These are phyloP conservation scores for Torymus aiolomorphi DNA, from an alignment of 2,888 invertebrate species.

Conservation along the genomic window DNA sequence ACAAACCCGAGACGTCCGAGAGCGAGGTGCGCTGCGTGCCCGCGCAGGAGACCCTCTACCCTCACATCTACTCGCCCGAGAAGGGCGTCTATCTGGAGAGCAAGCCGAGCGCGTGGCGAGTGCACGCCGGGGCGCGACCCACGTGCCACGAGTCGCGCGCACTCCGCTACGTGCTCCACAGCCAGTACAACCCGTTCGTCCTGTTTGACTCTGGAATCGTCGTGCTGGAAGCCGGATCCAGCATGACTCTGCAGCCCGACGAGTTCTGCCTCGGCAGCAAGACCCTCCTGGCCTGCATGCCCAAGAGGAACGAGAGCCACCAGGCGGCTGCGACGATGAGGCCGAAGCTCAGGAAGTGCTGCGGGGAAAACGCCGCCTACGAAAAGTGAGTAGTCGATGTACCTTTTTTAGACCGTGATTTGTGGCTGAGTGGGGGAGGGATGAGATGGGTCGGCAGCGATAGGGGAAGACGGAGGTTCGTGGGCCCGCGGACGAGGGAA, in stretches of 20 bases:
- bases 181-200: constrained; percentile 74
- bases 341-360: constrained; percentile 81
- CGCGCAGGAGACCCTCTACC: constrained; percentile 77
- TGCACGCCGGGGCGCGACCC: constrained; percentile 70
- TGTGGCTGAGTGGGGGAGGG: neutral
- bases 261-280: constrained; percentile 84
- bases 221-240: constrained; percentile 77
- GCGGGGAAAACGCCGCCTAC: constrained; percentile 81
- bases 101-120: constrained; percentile 78
- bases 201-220: constrained; percentile 83
- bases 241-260: constrained; percentile 76
- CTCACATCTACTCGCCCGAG: constrained; percentile 79
- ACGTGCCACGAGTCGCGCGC: constrained; percentile 72
- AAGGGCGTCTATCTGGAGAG: constrained; percentile 74
- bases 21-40: constrained; percentile 65
- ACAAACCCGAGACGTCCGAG: constrained; percentile 65
- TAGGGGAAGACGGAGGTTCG: neutral
- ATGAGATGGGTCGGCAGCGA: neutral
- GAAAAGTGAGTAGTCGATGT: constrained; percentile 67
- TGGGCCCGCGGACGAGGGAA: too few relatives aligned
- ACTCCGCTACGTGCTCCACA: constrained; percentile 68
- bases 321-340: constrained; percentile 72
- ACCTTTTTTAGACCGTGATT: neutral
- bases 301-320: constrained; percentile 69
- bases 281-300: constrained; percentile 80